These are phyloP conservation scores for Meandrina meandrites DNA, from an alignment of 92 coral and sea anemone species.

Conservation along the genomic window DNA sequence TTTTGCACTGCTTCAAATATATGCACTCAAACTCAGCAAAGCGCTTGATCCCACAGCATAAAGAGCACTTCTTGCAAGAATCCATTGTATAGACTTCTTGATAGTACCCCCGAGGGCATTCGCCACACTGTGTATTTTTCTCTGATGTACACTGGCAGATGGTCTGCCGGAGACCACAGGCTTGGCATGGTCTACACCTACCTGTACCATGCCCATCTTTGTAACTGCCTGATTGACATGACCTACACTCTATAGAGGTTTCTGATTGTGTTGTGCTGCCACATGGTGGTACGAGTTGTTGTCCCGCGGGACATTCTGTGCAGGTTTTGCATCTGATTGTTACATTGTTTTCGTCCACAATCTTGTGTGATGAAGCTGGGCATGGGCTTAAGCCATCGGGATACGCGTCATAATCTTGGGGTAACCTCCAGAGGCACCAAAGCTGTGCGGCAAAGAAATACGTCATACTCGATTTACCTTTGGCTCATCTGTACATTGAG, in stretches of 20 bases:
- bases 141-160: slow-evolving; percentile 1
- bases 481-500: no score
- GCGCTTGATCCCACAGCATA: slow-evolving; percentile 4
- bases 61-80: slow-evolving; percentile 10
- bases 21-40: slow-evolving; percentile 13
- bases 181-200: slow-evolving; percentile 5
- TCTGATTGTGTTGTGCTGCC: slow-evolving; percentile 7
- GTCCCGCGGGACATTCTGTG: slow-evolving; percentile 5
- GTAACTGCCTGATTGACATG: not conserved
- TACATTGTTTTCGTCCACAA: not conserved
- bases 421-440: slow-evolving; percentile 10
- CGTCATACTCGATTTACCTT: no score
- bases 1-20: slow-evolving; percentile 19
- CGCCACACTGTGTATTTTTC: slow-evolving; percentile 22
- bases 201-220: not conserved
- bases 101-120: slow-evolving; percentile 23
- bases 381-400: slow-evolving; percentile 18
- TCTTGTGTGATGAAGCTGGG: slow-evolving; percentile 2
- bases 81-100: not conserved
- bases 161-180: slow-evolving; percentile 15
- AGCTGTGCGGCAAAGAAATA: not conserved
- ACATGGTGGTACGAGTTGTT: slow-evolving; percentile 19
- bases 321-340: slow-evolving; percentile 9
- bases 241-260: not conserved
- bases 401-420: not conserved